phyloP scores from a whole-genome alignment of 2,113 vertebrate genomes.

The Notarius quadriscutis region DNA sequence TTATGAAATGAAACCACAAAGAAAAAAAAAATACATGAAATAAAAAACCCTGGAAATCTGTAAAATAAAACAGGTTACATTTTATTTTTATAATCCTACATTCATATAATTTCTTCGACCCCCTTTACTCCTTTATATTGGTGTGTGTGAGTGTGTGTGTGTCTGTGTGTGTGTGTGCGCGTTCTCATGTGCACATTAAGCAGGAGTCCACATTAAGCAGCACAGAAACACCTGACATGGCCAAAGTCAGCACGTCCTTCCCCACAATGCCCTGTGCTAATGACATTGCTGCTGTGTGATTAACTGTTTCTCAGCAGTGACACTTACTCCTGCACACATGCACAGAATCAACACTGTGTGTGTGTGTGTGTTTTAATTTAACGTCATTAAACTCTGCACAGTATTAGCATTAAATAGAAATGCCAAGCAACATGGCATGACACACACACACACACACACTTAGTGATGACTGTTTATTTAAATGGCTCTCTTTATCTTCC shows the following conservation, averaged over 20 bases:
- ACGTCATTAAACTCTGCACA: slow-evolving; percentile 43
- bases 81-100: background rate
- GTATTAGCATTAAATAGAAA: slow-evolving; percentile 41
- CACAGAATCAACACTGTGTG: slow-evolving; percentile 21
- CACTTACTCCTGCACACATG: slow-evolving; percentile 4
- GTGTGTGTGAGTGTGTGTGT: slow-evolving; percentile 53
- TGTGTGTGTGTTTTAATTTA: background rate
- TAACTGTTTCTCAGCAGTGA: slow-evolving; percentile 48
- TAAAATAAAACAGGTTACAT: background rate
- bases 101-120: background rate
- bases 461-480: background rate
- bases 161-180: slow-evolving; percentile 35
- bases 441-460: slow-evolving; percentile 9
- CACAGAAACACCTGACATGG: slow-evolving; percentile 46
- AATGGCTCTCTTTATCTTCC: too few relatives aligned
- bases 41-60: background rate
- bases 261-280: slow-evolving; percentile 46
- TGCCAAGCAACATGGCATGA: background rate
- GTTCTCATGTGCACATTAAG: slow-evolving; percentile 18
- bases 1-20: background rate
- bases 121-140: background rate
- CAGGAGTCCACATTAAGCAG: slow-evolving; percentile 23
- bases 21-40: background rate
- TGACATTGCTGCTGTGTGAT: slow-evolving; percentile 45
- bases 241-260: slow-evolving; percentile 51